Conservation (phyloP, 2,888 invertebrate species). For the Zaprionus lineosus region DNA sequence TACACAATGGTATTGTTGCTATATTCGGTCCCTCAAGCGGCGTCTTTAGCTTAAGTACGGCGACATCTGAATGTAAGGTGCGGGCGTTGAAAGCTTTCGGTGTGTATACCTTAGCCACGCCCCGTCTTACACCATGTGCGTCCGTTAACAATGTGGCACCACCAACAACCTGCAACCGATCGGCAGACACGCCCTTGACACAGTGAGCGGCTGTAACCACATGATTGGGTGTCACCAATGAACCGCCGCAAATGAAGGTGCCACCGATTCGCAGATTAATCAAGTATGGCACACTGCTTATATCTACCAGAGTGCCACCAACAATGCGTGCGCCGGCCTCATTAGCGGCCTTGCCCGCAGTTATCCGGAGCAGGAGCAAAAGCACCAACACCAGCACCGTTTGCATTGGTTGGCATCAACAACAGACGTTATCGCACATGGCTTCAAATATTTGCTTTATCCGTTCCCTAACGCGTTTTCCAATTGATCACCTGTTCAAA, state of each 20-base stretch:
- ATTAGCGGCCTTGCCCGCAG: slow-evolving; percentile 27
- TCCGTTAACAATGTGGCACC: slow-evolving; percentile 67
- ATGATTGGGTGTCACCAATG: slow-evolving; percentile 64
- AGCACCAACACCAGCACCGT: slow-evolving; percentile 13
- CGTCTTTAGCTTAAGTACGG: slow-evolving; percentile 66
- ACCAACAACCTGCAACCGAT: slow-evolving; percentile 60
- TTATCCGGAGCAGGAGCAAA: slow-evolving; percentile 20
- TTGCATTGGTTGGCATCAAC: slow-evolving; percentile 47
- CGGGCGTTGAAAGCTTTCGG: slow-evolving; percentile 60
- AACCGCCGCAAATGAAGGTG: slow-evolving; percentile 78
- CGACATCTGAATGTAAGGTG: slow-evolving; percentile 71
- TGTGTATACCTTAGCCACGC: slow-evolving; percentile 53
- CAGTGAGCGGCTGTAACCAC: slow-evolving; percentile 81
- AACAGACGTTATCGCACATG: slow-evolving; percentile 23
- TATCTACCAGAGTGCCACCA: slow-evolving; percentile 60
- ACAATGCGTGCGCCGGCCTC: slow-evolving; percentile 67
- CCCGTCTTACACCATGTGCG: slow-evolving; percentile 44
- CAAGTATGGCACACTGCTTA: slow-evolving; percentile 68
- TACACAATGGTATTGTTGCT: slow-evolving; percentile 67
- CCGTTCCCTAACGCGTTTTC: slow-evolving; percentile 18
- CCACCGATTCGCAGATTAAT: slow-evolving; percentile 63
- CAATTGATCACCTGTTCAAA: slow-evolving; percentile 41
- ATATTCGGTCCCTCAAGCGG: slow-evolving; percentile 65
- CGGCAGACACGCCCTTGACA: slow-evolving; percentile 53
- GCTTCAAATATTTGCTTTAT: slow-evolving; percentile 32